Conservation (phyloP, 2,113 vertebrate species). For the Phycodurus eques region DNA sequence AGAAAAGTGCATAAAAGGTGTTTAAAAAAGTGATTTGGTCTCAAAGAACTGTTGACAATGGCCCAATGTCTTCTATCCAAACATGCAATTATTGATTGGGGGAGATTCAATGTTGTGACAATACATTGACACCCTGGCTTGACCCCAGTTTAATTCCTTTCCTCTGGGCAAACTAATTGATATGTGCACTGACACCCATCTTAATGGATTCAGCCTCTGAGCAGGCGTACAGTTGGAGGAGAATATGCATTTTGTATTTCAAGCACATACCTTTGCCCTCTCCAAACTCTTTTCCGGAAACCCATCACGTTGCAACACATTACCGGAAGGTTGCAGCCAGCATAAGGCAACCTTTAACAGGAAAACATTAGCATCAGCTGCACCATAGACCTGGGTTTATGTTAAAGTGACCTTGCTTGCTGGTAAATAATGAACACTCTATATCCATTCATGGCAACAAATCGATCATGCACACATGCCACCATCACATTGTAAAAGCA, state of each 20-base stretch:
- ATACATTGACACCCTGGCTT: neutral
- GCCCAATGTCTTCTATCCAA: neutral
- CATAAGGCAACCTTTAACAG: constrained; percentile 27
- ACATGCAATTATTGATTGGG: neutral
- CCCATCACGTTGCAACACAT: constrained; percentile 32
- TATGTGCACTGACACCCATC: constrained; percentile 18
- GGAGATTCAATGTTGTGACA: neutral
- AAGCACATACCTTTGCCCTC: constrained; percentile 21
- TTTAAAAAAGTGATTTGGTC: neutral
- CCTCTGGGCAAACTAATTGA: constrained; percentile 14
- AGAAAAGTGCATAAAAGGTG: neutral
- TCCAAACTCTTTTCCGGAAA: constrained; percentile 19
- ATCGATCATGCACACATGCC: neutral
- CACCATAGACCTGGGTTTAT: constrained; percentile 30
- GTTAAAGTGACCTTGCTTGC: constrained; percentile 44
- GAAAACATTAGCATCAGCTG: constrained; percentile 40
- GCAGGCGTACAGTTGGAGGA: neutral
- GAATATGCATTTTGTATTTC: constrained; percentile 37
- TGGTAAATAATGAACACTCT: constrained; percentile 12
- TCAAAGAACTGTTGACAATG: neutral
- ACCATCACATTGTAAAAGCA: neutral
- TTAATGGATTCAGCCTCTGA: constrained; percentile 11
- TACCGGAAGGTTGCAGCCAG: constrained; percentile 34
- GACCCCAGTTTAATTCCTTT: constrained; percentile 6
- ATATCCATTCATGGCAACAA: constrained; percentile 27